Base-by-base conservation (phyloP, 2,113 vertebrate species). In the Entosphenus tridentatus region DNA sequence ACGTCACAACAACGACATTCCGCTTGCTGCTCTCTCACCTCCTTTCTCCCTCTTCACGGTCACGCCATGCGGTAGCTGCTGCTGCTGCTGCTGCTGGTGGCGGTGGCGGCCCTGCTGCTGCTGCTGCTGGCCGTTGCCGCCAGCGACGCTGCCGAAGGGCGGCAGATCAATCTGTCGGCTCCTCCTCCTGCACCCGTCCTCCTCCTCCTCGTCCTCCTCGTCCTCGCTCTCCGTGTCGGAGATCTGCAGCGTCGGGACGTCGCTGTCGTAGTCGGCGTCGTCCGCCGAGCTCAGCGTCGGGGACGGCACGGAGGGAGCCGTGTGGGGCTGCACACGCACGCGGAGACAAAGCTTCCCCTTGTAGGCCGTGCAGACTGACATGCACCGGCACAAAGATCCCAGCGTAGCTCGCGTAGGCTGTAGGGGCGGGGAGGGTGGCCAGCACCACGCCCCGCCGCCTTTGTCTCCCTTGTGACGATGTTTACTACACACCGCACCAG, bases 251-350 rank as follows among this genome's bases (percentile, higher is more conserved):
- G 62, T 65, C 9, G 62, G 62, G 8, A 65, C 62, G 10, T 65
- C 62, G 10, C 62, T 65, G 62, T 65, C 62, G 10, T 65, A n/a
- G 10, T 65, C 62, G n/a, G n/a, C 62, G n/a, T 65, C 62, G n/a
- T 65, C 62, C 21, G n/a, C 62, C n/a, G n/a, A n/a, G 21, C n/a
- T 16, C 8, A 16, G n/a, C n/a, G 9, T 65, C 62, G 8, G 62
- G 9, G 62, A 21, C 9, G 62, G 10, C 2, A 65, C 8, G 21
- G 62, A 65, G n/a, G 62, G n/a, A 9, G 21, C n/a, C n/a, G 62
- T 65, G 8, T 16, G 62, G n/a, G 21, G 62, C n/a, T n/a, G 21
- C 10, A 11, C 21, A n/a, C 11, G 62, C 21, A 16, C n/a, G 21
- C n/a, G 58, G 21, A 65, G 10, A 65, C n/a, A 65, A 65, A 65